phyloP scores from a whole-genome alignment of 2,888 invertebrate genomes.

The Phengaris alcon region DNA sequence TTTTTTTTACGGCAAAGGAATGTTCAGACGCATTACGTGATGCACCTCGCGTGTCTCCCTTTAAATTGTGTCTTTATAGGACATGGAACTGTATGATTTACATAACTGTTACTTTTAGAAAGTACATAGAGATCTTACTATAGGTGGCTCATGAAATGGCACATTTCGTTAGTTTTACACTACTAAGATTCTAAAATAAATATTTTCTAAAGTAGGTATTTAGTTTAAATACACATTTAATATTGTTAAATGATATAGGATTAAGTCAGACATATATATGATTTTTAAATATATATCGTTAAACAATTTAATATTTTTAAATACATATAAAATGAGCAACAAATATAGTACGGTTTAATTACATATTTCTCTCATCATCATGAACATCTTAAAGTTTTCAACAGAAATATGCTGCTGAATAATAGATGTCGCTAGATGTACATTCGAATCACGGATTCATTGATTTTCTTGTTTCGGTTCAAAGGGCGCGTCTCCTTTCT shows the following conservation, averaged over 20 bases:
- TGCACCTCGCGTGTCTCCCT: not conserved
- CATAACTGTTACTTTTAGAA: not conserved
- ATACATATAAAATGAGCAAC: too few relatives aligned
- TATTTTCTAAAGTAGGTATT: too few relatives aligned
- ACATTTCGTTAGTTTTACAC: too few relatives aligned
- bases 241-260: too few relatives aligned
- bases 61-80: not conserved
- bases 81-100: not conserved
- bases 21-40: not conserved
- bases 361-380: not conserved
- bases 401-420: conserved; percentile 5
- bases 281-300: too few relatives aligned
- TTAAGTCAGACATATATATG: too few relatives aligned
- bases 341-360: not conserved
- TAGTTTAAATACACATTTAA: too few relatives aligned
- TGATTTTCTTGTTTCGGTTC: conserved; percentile 29
- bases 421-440: conserved; percentile 27
- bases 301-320: too few relatives aligned
- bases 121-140: too few relatives aligned
- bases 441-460: conserved; percentile 25
- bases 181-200: too few relatives aligned
- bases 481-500: conserved; percentile 25
- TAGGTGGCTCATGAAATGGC: too few relatives aligned
- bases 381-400: not conserved
- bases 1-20: conserved; percentile 30